A percentile compares a stretch with the other conserved stretches of the same genome.
phyloP scores from a whole-genome alignment of 2,113 vertebrate genomes.

The Xiphias gladius region DNA sequence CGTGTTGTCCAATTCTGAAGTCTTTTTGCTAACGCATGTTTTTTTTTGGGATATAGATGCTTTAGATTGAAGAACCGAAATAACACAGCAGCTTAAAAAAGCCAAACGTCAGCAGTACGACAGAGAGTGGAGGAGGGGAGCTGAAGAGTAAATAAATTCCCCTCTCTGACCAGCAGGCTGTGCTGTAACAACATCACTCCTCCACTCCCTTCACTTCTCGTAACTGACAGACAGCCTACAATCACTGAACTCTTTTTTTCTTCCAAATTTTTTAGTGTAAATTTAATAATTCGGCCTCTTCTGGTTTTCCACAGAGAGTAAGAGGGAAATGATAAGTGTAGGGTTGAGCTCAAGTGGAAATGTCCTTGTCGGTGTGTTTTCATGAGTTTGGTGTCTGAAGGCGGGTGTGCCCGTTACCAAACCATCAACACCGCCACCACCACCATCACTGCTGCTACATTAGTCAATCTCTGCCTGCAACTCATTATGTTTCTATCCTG shows the following conservation, averaged over 20 bases:
- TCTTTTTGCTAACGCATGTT: slow-evolving; percentile 4
- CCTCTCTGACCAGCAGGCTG: slow-evolving; percentile 80
- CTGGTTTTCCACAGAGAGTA: slow-evolving; percentile 51
- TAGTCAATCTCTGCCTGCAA: slow-evolving; percentile 30
- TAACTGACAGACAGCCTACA: not conserved
- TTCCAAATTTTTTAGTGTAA: slow-evolving; percentile 31
- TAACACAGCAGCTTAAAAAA: slow-evolving; percentile 42
- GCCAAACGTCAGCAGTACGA: slow-evolving; percentile 55
- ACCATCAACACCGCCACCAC: slow-evolving; percentile 51
- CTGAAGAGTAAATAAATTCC: not conserved
- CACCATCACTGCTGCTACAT: slow-evolving; percentile 19
- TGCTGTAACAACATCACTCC: slow-evolving; percentile 76
- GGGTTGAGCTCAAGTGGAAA: slow-evolving; percentile 69
- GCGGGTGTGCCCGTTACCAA: slow-evolving; percentile 45
- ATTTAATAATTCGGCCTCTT: slow-evolving; percentile 57
- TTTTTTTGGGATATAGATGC: not conserved
- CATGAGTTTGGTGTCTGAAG: slow-evolving; percentile 50
- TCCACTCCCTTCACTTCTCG: not conserved
- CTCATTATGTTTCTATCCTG: slow-evolving; percentile 18
- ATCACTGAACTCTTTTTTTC: slow-evolving; percentile 8
- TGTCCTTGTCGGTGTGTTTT: slow-evolving; percentile 60
- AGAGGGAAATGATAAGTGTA: slow-evolving; percentile 61
- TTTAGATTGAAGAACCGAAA: slow-evolving; percentile 13
- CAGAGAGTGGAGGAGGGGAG: slow-evolving; percentile 55
- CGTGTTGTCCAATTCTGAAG: not conserved